These are phyloP conservation scores for Phylloscopus whistleri DNA, from an alignment of 2,113 vertebrate genomes.

Conservation along the genomic window DNA sequence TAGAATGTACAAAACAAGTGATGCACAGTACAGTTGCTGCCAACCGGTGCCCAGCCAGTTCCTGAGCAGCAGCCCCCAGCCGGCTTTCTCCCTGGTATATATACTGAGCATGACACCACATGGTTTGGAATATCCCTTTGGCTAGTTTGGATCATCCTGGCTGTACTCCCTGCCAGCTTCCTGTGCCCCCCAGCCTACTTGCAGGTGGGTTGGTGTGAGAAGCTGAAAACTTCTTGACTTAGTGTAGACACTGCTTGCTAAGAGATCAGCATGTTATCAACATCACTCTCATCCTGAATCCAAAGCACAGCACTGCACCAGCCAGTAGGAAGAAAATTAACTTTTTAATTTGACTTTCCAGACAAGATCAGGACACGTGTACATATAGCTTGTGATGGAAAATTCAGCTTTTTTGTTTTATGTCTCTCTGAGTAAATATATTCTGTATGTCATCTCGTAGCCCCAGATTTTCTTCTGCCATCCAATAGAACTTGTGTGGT, in stretches of 20 bases:
- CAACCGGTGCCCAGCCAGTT: background rate
- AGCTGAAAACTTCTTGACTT: background rate
- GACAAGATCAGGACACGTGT: accelerated
- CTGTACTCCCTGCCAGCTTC: background rate
- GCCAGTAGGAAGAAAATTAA: background rate
- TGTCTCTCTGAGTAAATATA: background rate
- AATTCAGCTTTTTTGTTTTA: background rate
- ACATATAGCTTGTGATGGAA: background rate
- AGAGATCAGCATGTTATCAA: background rate
- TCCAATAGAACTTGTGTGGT: background rate
- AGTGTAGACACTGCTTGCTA: background rate
- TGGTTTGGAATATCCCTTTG: background rate
- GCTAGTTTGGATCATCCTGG: background rate
- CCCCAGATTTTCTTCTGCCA: background rate
- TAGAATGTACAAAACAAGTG: background rate
- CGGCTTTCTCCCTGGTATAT: background rate
- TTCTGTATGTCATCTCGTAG: accelerated
- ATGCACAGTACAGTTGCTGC: background rate
- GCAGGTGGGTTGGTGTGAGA: background rate
- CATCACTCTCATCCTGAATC: background rate
- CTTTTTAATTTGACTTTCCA: background rate
- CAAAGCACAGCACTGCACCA: background rate
- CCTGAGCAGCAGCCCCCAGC: background rate
- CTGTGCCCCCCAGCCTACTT: background rate
- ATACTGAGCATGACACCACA: background rate